These are phyloP conservation scores for Epistrophe grossulariae DNA, from an alignment of 2,888 invertebrate genomes.

Conservation along the genomic window DNA sequence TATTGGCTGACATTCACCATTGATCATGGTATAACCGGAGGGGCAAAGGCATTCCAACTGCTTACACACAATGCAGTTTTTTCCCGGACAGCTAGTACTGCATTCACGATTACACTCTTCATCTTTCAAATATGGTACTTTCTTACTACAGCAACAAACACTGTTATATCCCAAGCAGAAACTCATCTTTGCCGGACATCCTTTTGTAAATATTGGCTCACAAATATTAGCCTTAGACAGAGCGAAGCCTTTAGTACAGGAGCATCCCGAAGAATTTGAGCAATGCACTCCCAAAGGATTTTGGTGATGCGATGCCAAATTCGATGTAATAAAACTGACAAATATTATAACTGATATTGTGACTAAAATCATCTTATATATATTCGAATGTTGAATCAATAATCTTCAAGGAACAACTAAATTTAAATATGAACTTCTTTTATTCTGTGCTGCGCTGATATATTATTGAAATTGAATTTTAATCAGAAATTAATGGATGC, in stretches of 20 bases:
- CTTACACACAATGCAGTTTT: not conserved
- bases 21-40: not conserved
- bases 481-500: not conserved
- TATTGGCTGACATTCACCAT: not conserved
- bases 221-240: not conserved
- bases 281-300: not conserved
- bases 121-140: not conserved
- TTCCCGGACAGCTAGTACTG: not conserved
- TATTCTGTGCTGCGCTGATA: not conserved
- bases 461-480: not conserved
- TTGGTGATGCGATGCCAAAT: not conserved
- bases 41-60: not conserved
- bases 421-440: not conserved
- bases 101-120: not conserved
- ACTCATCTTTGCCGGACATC: not conserved
- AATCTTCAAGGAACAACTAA: conserved; percentile 1
- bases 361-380: not conserved
- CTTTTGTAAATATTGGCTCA: conserved; percentile 2
- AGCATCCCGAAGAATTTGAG: not conserved
- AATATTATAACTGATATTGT: not conserved
- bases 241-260: conserved; percentile 1
- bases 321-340: not conserved
- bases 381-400: not conserved
- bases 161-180: not conserved
- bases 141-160: not conserved